Base-by-base conservation (phyloP, 2,888 invertebrate species). In the Hetaerina titia region DNA sequence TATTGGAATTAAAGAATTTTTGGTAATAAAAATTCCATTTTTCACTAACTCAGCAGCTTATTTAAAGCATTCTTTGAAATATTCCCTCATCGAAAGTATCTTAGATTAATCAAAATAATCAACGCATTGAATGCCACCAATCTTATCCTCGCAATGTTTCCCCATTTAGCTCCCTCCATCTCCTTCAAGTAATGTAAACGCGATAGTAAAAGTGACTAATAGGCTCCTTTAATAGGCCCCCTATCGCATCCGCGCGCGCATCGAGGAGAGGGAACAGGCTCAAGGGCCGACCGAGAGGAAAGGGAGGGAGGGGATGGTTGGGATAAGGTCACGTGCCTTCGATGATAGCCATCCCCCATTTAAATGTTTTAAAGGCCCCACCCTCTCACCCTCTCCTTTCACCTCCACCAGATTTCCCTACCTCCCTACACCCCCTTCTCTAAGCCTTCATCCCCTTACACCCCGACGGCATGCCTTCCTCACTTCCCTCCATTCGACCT, bases 361-460 rank as follows among this genome's bases (percentile, higher is more conserved):
- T 90, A 90, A 90, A 90, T 60, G 90, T 90, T 90, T 60, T 22
- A 63, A 90, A 90, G 60, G 31, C 0, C 89, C 57, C 57, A 22
- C 31, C 17, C 60, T n/a, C 57, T 13, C 89, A 57, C 45, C n/a
- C 11, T 25, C 31, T 57, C n/a, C 58, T 13, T 60, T n/a, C 90
- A 4, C 63, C n/a, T 25, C 60, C 17, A 13, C 17, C 63, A n/a
- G 8, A 15, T 15, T 56, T 22, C 89, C 57, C 60, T 17, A 22
- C 60, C 15, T 5, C n/a, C 17, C 25, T n/a, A 25, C 60, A 60
- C 25, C 31, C 25, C 31, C 60, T 31, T 17, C 88, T 45, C 11
- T 45, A 88, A 56, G 45, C 45, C 45, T 45, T 45, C 45, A 45
- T 4, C 45, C 45, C 45, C 45, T 45, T 45, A 4, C 45, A 45